A percentile compares a stretch with the other conserved stretches of the same genome.
Conservation (phyloP, 1,140 invertebrate species). For the Trissolcus basalis region DNA sequence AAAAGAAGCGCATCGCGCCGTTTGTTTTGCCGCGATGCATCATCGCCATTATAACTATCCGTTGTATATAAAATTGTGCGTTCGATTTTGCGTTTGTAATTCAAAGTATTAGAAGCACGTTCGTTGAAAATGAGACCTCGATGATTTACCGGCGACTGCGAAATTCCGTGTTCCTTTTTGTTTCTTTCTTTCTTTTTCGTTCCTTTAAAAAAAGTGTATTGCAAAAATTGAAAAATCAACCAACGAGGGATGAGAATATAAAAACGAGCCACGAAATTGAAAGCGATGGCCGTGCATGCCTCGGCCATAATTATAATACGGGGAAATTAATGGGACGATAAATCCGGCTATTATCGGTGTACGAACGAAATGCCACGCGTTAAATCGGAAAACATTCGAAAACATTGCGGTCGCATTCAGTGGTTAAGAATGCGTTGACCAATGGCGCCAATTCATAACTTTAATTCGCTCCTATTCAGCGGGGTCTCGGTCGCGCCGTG, state of each 20-base stretch:
- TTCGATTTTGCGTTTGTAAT: constrained; percentile 5
- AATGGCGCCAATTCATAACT: constrained; percentile 45
- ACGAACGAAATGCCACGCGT: constrained; percentile 10
- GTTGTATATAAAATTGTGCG: constrained; percentile 18
- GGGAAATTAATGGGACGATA: constrained; percentile 39
- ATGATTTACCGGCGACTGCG: too few relatives aligned
- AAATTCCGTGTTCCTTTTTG: too few relatives aligned
- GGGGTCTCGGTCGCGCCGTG: not conserved
- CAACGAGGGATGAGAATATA: too few relatives aligned
- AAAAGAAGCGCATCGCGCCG: constrained; percentile 28
- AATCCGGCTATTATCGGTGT: constrained; percentile 32
- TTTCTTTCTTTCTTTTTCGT: too few relatives aligned
- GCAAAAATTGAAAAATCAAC: too few relatives aligned
- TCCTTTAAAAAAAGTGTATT: too few relatives aligned
- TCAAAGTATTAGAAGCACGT: constrained; percentile 3
- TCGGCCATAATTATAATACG: constrained; percentile 31
- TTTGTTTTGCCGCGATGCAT: constrained; percentile 30
- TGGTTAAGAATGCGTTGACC: constrained; percentile 36
- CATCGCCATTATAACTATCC: constrained; percentile 30
- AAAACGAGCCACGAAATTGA: not conserved
- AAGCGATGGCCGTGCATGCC: not conserved
- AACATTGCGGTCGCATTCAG: constrained; percentile 16
- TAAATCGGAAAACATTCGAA: constrained; percentile 29
- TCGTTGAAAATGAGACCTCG: constrained; percentile 45
- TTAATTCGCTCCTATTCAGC: constrained; percentile 50